These are phyloP conservation scores for Stichopus horrens DNA, from an alignment of 53 echinoderm and acorn worm genomes.

Conservation along the genomic window DNA sequence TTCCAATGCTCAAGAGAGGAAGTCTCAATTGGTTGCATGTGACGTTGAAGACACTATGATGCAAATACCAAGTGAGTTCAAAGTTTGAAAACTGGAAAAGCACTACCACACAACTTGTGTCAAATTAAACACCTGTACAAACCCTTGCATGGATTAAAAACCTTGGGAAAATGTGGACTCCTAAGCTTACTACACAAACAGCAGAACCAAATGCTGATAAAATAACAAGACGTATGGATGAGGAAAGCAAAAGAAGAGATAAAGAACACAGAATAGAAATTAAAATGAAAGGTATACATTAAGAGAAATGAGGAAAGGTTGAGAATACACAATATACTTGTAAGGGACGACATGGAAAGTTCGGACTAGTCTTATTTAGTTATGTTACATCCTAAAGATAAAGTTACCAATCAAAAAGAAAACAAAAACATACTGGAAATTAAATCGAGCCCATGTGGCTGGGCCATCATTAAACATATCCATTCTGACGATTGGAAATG, in stretches of 20 bases:
- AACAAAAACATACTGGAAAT: slow-evolving; percentile 30
- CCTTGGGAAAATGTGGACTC: too few species aligned
- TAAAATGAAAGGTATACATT: not conserved
- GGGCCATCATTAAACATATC: slow-evolving; percentile 85
- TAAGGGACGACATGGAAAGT: not conserved
- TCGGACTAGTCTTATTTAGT: too few species aligned
- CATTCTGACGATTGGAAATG: slow-evolving; percentile 62
- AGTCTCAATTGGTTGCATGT: too few species aligned
- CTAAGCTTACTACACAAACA: not conserved
- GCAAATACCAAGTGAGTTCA: too few species aligned
- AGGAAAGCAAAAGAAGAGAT: not conserved
- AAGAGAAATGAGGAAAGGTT: not conserved
- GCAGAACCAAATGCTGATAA: not conserved
- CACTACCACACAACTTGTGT: too few species aligned
- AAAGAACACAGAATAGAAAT: not conserved
- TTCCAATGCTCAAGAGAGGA: too few species aligned
- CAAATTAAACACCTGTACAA: too few species aligned
- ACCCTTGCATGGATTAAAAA: too few species aligned
- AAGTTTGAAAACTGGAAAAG: too few species aligned
- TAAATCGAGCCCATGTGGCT: slow-evolving; percentile 30
- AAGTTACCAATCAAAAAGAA: not conserved
- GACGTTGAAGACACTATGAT: too few species aligned
- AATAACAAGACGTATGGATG: not conserved
- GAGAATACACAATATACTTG: not conserved
- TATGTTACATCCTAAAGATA: not conserved